A percentile compares a stretch with the other conserved stretches of the same genome.
These are phyloP conservation scores for Neolamprologus ventralis DNA, from an alignment of 2,113 vertebrate species.

Conservation along the genomic window DNA sequence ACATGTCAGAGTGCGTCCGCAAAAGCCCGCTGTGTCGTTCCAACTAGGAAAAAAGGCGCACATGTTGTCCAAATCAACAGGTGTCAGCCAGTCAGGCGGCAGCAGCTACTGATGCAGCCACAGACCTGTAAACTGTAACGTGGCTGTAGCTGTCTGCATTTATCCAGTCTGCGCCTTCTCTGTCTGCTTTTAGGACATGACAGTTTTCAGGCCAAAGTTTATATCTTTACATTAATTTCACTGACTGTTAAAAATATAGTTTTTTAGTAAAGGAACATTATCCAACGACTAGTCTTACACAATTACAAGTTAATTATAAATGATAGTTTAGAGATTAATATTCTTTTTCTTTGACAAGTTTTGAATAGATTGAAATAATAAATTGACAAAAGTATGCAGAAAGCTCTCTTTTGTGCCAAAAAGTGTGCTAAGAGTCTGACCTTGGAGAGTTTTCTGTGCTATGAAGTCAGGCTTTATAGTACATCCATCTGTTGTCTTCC, in stretches of 20 bases:
- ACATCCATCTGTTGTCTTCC: neutral
- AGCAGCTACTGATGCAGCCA: neutral
- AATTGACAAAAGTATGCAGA: neutral
- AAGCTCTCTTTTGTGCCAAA: neutral
- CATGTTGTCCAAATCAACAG: conserved; percentile 11
- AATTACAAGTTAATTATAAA: fast-evolving
- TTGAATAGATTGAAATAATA: neutral
- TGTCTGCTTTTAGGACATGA: neutral
- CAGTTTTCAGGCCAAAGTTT: neutral
- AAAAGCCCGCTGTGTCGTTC: neutral
- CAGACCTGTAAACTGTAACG: neutral
- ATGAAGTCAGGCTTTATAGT: neutral
- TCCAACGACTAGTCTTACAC: fast-evolving
- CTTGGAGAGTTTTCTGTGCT: neutral
- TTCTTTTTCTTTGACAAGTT: neutral
- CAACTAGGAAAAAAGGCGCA: neutral
- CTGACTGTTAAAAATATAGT: neutral
- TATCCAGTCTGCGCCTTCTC: neutral
- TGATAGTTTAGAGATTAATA: neutral
- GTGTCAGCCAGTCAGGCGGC: conserved; percentile 5
- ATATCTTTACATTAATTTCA: neutral
- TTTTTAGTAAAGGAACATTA: neutral
- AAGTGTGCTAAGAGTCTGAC: neutral
- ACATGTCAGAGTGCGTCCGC: neutral
- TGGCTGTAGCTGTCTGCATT: neutral